phyloP scores from a whole-genome alignment of 1,140 invertebrate genomes.

The Aphis craccivora region DNA sequence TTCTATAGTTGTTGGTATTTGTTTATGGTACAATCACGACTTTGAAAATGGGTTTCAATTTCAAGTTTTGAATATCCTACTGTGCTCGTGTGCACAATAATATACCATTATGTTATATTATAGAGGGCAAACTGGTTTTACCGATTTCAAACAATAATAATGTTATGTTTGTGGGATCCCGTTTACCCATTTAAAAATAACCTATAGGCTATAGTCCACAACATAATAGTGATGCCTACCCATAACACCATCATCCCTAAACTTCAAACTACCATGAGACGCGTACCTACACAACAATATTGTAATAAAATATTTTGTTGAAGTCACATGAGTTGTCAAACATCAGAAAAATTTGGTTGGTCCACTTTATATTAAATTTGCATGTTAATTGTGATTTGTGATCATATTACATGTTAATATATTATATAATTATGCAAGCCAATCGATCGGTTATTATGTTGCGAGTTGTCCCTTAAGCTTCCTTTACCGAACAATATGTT shows the following conservation, averaged over 20 bases:
- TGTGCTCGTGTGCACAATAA: background rate
- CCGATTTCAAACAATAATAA: background rate
- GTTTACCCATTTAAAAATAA: background rate
- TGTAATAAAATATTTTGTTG: background rate
- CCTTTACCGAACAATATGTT: background rate
- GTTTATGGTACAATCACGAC: background rate
- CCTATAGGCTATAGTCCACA: too few relatives aligned
- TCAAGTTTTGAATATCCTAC: background rate
- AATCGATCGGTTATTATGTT: background rate
- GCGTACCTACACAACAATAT: background rate
- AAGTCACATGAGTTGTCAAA: background rate
- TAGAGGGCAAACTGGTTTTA: background rate
- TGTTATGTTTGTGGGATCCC: background rate
- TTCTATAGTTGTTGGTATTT: background rate
- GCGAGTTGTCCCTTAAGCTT: background rate
- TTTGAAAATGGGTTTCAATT: background rate
- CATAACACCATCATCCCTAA: background rate
- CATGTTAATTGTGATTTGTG: background rate
- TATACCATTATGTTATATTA: background rate
- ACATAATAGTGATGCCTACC: background rate
- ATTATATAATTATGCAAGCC: background rate
- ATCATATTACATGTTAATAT: too few relatives aligned
- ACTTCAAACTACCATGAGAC: background rate
- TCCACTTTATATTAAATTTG: background rate
- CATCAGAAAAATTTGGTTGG: background rate